These are phyloP conservation scores for Drosophila guanche DNA, from an alignment of 1,140 invertebrate species.

Conservation along the genomic window DNA sequence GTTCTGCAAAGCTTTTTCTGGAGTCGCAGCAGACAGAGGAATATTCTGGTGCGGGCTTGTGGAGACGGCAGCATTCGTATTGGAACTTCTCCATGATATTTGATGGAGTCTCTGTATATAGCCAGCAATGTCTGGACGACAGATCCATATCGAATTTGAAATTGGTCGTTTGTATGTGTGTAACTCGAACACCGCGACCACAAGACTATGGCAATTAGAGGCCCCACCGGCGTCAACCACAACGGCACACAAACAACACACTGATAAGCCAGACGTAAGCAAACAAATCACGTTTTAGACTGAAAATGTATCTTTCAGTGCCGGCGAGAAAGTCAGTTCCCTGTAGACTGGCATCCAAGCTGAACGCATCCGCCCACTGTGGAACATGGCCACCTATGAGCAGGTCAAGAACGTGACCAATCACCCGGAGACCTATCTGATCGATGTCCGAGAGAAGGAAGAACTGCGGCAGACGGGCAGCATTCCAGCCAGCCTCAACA, in stretches of 20 bases:
- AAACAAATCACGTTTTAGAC: slow-evolving; percentile 25
- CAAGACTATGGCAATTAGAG: slow-evolving; percentile 2
- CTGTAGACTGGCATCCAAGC: slow-evolving; percentile 21
- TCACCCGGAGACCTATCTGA: slow-evolving; percentile 84
- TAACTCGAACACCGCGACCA: too few relatives aligned
- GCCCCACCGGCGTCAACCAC: slow-evolving; percentile 2
- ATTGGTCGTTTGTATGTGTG: background rate
- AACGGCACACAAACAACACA: slow-evolving; percentile 32
- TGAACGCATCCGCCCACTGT: slow-evolving; percentile 16
- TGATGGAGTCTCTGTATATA: background rate
- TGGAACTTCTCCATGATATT: background rate
- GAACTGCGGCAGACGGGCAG: slow-evolving; percentile 87
- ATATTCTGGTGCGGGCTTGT: slow-evolving; percentile 49
- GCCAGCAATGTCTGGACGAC: slow-evolving; percentile 16
- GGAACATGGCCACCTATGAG: slow-evolving; percentile 84
- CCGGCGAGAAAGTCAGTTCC: slow-evolving; percentile 47
- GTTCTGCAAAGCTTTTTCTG: slow-evolving; percentile 26
- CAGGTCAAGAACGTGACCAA: slow-evolving; percentile 84
- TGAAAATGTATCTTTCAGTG: slow-evolving; percentile 43
- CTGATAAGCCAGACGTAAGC: slow-evolving; percentile 29
- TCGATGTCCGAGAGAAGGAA: slow-evolving; percentile 87
- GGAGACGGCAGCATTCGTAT: slow-evolving; percentile 34
- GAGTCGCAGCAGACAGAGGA: slow-evolving; percentile 38
- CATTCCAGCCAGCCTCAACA: slow-evolving; percentile 88
- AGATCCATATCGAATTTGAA: slow-evolving; percentile 19